These are phyloP conservation scores for Esperia sulphurella DNA, from an alignment of 2,888 invertebrate genomes.

Conservation along the genomic window DNA sequence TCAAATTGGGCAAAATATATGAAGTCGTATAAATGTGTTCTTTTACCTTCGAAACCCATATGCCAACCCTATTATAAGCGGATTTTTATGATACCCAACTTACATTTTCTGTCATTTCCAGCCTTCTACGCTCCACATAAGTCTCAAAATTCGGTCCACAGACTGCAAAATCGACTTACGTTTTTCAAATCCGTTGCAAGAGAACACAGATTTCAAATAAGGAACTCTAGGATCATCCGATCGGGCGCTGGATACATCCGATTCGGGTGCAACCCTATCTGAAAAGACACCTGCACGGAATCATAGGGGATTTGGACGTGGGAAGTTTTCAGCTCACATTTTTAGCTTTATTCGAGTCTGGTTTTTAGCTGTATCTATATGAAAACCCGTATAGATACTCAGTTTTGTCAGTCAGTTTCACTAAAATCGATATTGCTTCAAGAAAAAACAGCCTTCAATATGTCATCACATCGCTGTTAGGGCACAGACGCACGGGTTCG, in stretches of 20 bases:
- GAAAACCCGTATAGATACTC: too few relatives aligned
- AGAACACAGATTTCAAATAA: slow-evolving; percentile 64
- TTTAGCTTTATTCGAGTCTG: neutral
- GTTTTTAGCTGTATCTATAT: too few relatives aligned
- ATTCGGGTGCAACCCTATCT: slow-evolving; percentile 3
- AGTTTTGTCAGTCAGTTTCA: too few relatives aligned
- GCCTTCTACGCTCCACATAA: slow-evolving; percentile 17
- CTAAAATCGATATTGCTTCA: too few relatives aligned
- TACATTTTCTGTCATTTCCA: slow-evolving; percentile 12
- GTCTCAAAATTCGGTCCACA: slow-evolving; percentile 18
- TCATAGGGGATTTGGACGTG: slow-evolving; percentile 9
- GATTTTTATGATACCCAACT: slow-evolving; percentile 45
- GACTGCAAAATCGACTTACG: slow-evolving; percentile 10
- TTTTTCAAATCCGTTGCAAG: slow-evolving; percentile 44
- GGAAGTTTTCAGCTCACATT: slow-evolving; percentile 16
- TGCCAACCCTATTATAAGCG: slow-evolving; percentile 34
- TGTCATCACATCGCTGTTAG: too few relatives aligned
- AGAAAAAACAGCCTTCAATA: too few relatives aligned
- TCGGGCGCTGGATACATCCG: slow-evolving; percentile 25
- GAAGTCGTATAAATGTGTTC: neutral
- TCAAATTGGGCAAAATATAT: neutral
- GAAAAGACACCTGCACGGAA: slow-evolving; percentile 15
- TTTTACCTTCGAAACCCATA: neutral
- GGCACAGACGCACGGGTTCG: too few relatives aligned
- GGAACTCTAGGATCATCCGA: slow-evolving; percentile 52